Evolutionary conservation across 53 echinoderm and acorn worm species (phyloP).

Genomic region (Luidia sarsii): DNA sequence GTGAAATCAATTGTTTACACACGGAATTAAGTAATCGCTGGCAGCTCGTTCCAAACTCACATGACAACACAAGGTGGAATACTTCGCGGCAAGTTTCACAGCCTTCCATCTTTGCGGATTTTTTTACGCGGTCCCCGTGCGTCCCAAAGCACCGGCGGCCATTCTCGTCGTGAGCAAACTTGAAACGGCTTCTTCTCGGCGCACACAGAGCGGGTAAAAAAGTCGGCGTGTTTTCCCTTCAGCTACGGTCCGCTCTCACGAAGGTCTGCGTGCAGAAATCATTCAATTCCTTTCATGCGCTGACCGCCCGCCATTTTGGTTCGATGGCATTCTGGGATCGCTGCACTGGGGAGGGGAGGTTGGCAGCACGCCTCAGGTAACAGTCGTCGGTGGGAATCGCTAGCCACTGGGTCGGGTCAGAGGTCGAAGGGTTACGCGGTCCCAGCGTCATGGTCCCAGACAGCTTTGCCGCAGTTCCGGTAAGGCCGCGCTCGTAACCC

Average conservation of each 20-base stretch:
- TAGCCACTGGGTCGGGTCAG: too few species aligned
- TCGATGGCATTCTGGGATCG: constrained; percentile 38
- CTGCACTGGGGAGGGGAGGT: too few species aligned
- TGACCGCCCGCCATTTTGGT: constrained; percentile 40
- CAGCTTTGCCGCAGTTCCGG: too few species aligned
- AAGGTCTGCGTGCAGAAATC: neutral
- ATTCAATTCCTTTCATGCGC: neutral
- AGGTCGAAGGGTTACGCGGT: too few species aligned
- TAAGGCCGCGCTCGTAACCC: too few species aligned
- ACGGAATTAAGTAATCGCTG: too few species aligned
- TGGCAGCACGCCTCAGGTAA: too few species aligned
- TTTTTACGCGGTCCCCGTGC: neutral
- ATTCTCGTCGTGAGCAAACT: neutral
- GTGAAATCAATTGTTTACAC: too few species aligned
- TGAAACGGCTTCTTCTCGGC: neutral
- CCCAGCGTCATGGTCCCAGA: too few species aligned
- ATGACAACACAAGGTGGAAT: constrained; percentile 53
- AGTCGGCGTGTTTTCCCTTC: too few species aligned
- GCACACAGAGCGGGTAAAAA: too few species aligned
- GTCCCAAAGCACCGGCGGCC: neutral
- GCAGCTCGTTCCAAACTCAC: constrained; percentile 61
- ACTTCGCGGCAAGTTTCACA: constrained; percentile 68
- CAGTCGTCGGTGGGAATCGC: too few species aligned
- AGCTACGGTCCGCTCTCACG: neutral
- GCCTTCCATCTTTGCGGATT: constrained; percentile 39